These are phyloP conservation scores for Bombus waltoni DNA, from an alignment of 1,140 invertebrate species.

Conservation along the genomic window DNA sequence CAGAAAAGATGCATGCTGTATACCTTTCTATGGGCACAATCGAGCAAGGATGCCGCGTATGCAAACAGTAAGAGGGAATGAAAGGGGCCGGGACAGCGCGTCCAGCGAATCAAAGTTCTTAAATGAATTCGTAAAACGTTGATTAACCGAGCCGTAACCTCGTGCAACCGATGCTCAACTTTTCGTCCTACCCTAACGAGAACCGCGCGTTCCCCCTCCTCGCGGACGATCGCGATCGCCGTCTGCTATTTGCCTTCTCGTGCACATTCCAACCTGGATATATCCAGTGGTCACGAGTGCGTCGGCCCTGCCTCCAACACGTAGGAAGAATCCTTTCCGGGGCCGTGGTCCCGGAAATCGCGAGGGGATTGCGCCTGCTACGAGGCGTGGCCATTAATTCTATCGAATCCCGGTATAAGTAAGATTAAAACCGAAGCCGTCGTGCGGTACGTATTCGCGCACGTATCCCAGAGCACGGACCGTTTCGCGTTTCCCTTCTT, in stretches of 20 bases:
- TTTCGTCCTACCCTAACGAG: slow-evolving; percentile 28
- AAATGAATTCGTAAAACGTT: slow-evolving; percentile 21
- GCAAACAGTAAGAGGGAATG: too few species aligned
- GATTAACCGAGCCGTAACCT: slow-evolving; percentile 39
- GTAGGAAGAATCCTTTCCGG: slow-evolving; percentile 63
- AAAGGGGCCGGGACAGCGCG: too few species aligned
- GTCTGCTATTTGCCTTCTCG: slow-evolving; percentile 56
- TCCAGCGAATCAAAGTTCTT: background rate
- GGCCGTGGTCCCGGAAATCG: slow-evolving; percentile 69
- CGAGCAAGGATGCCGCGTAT: too few species aligned
- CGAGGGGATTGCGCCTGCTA: slow-evolving; percentile 50
- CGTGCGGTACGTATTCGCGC: slow-evolving; percentile 33
- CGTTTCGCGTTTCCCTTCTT: slow-evolving; percentile 18
- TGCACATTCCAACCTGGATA: slow-evolving; percentile 57
- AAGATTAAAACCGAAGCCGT: slow-evolving; percentile 61
- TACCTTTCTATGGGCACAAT: too few species aligned
- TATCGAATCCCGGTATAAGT: slow-evolving; percentile 67
- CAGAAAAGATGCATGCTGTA: too few species aligned
- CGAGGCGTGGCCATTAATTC: slow-evolving; percentile 68
- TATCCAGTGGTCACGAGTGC: slow-evolving; percentile 62
- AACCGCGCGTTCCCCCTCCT: background rate
- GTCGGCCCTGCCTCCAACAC: slow-evolving; percentile 54
- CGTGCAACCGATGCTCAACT: background rate
- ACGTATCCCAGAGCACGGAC: slow-evolving; percentile 25
- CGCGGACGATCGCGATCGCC: slow-evolving; percentile 37